Evolutionary conservation across 2,113 vertebrate genomes (phyloP).

Genomic region (Centropristis striata): DNA sequence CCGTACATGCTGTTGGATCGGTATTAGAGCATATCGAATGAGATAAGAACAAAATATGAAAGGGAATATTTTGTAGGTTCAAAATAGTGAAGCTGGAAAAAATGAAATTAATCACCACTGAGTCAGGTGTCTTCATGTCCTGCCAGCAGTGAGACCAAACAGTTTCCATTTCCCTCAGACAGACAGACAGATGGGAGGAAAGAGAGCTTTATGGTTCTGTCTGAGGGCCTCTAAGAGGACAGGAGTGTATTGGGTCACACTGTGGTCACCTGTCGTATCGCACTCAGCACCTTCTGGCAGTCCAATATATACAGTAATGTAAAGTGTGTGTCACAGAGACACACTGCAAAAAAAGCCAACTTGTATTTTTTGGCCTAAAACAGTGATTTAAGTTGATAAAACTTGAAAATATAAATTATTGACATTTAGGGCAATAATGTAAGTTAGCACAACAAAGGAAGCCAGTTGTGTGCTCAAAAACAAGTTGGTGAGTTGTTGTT

Average conservation of each 20-base stretch:
- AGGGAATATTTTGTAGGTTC: constrained; percentile 15
- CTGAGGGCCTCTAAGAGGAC: not conserved
- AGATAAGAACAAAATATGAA: not conserved
- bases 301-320: constrained; percentile 7
- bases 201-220: constrained; percentile 43
- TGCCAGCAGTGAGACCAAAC: constrained; percentile 20
- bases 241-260: constrained; percentile 1
- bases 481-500: too few species aligned
- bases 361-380: too few species aligned
- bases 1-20: too few species aligned
- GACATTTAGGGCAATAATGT: too few species aligned
- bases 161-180: constrained; percentile 35
- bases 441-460: too few species aligned
- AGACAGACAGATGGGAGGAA: not conserved
- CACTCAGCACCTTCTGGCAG: constrained; percentile 31
- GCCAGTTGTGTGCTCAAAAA: too few species aligned
- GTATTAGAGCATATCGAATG: not conserved
- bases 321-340: not conserved
- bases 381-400: too few species aligned
- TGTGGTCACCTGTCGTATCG: constrained; percentile 42
- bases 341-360: too few species aligned
- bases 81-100: constrained; percentile 5
- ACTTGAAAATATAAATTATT: too few species aligned
- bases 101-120: constrained; percentile 28
- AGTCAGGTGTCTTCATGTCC: constrained; percentile 19